Percentiles rank a stretch among this genome's conserved stretches.
Evolutionary conservation across 2,888 invertebrate genomes (phyloP).

Genomic region (Yponomeuta sedellus): DNA sequence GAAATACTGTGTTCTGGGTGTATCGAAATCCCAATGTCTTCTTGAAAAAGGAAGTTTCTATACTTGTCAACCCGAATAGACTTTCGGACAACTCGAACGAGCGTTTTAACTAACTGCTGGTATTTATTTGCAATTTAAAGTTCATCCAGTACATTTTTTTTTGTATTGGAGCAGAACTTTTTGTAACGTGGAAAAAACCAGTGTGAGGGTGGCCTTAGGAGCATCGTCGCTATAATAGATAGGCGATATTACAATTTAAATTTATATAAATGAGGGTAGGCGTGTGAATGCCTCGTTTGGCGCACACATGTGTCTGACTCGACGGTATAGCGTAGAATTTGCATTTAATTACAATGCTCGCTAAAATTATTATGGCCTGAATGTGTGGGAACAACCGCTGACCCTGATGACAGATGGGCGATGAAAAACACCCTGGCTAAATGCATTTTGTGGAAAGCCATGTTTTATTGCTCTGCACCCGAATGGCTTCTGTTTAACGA

Average conservation of each 20-base stretch:
- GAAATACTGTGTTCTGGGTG: too few species aligned
- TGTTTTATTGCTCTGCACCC: not conserved
- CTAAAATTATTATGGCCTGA: not conserved
- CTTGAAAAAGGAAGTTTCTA: too few species aligned
- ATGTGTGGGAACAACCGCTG: not conserved
- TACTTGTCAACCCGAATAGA: too few species aligned
- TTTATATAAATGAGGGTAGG: slow-evolving; percentile 20
- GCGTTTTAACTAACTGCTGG: too few species aligned
- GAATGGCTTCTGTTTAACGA: too few species aligned
- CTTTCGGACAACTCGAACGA: too few species aligned
- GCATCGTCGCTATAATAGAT: not conserved
- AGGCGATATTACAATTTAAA: slow-evolving; percentile 20
- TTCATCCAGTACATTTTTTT: too few species aligned
- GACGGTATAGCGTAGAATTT: slow-evolving; percentile 16
- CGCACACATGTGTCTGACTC: slow-evolving; percentile 17
- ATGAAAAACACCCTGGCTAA: not conserved
- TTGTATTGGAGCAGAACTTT: too few species aligned
- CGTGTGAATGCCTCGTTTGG: slow-evolving; percentile 12
- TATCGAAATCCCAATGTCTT: too few species aligned
- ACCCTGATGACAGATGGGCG: not conserved
- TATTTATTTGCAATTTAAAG: too few species aligned
- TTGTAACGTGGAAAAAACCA: too few species aligned
- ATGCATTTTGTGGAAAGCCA: not conserved
- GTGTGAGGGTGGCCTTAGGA: too few species aligned
- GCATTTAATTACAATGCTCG: slow-evolving; percentile 21